Evolutionary conservation across 1,140 invertebrate species (phyloP).

Genomic region (Drosophila funebris): DNA sequence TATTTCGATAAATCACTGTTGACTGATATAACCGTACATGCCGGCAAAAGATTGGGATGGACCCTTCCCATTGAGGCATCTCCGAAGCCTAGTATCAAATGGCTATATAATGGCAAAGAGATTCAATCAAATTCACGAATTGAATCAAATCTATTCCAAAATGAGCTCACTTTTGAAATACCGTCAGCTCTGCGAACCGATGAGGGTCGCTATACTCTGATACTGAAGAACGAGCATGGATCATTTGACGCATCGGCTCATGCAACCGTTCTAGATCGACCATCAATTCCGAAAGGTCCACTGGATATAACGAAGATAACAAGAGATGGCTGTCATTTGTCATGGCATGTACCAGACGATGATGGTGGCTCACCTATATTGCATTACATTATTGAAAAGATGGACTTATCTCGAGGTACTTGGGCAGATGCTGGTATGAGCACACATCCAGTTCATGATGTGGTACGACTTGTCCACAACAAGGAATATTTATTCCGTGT

Average conservation of each 20-base stretch:
- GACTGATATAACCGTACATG: conserved; percentile 94
- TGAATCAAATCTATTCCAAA: conserved; percentile 89
- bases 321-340: conserved; percentile 94
- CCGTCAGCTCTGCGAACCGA: conserved; percentile 92
- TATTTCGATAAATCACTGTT: conserved; percentile 92
- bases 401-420: conserved; percentile 96
- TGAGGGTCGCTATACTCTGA: conserved; percentile 93
- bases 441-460: conserved; percentile 91
- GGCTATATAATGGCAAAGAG: conserved; percentile 94
- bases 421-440: conserved; percentile 97
- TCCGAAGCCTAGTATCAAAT: conserved; percentile 92
- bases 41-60: conserved; percentile 95
- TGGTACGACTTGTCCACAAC: conserved; percentile 93
- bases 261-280: conserved; percentile 95
- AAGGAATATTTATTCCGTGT: conserved; percentile 97
- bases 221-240: conserved; percentile 93
- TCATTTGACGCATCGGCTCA: conserved; percentile 91
- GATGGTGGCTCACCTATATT: conserved; percentile 96
- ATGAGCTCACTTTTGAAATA: conserved; percentile 94
- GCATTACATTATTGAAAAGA: conserved; percentile 99
- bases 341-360: conserved; percentile 93
- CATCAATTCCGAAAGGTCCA: conserved; percentile 93
- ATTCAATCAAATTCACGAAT: conserved; percentile 87
- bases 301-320: conserved; percentile 93
- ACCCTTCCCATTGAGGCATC: conserved; percentile 94